phyloP scores from a whole-genome alignment of 2,797 vertebrate species.

The Chloroceryle amazona region DNA sequence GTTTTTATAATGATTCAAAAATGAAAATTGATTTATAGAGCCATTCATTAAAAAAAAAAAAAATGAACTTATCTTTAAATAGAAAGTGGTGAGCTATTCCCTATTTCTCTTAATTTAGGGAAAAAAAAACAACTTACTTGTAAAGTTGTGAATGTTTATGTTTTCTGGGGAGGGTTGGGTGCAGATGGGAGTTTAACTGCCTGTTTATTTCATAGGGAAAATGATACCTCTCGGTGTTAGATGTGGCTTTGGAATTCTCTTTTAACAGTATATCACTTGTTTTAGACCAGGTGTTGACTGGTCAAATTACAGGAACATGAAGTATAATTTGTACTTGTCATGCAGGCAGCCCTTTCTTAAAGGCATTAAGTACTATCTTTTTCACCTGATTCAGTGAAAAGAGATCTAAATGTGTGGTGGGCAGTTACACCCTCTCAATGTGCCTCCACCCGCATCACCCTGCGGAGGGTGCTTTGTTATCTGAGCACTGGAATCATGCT shows the following conservation, averaged over 20 bases:
- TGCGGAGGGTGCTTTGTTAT: constrained; percentile 29
- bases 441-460: neutral
- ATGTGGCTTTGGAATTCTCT: constrained; percentile 61
- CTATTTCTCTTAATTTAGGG: neutral
- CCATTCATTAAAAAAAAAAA: neutral
- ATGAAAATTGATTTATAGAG: neutral
- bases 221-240: constrained; percentile 1
- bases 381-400: constrained; percentile 62
- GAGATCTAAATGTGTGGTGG: constrained; percentile 26
- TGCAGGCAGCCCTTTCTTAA: constrained; percentile 42
- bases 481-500: constrained; percentile 17
- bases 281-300: constrained; percentile 66
- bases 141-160: constrained; percentile 14
- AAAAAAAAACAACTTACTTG: neutral
- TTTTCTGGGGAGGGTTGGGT: neutral
- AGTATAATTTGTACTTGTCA: constrained; percentile 66
- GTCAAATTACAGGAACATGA: constrained; percentile 68
- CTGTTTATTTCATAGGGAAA: constrained; percentile 67
- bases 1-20: constrained; percentile 19
- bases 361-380: constrained; percentile 45
- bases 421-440: neutral
- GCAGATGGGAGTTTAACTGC: constrained; percentile 27
- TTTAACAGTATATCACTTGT: constrained; percentile 55
- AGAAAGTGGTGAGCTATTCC: neutral
- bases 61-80: neutral